Evolutionary conservation across 2,113 vertebrate genomes (phyloP).

Genomic region (Sarotherodon lohbergeri): DNA sequence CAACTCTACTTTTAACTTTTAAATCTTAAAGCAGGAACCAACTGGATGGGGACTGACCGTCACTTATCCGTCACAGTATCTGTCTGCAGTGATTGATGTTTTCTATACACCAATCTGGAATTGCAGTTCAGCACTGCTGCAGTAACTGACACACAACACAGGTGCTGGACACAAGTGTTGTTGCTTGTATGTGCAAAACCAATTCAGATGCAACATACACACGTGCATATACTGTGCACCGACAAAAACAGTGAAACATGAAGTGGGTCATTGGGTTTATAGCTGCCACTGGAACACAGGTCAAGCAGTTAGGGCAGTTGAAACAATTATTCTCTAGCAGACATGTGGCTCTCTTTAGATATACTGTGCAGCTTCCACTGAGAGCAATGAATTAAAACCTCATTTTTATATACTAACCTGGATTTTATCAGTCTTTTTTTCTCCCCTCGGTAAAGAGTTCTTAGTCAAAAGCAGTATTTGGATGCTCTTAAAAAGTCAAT

Average conservation of each 20-base stretch:
- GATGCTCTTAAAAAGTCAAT: neutral
- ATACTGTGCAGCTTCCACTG: neutral
- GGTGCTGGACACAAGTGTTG: neutral
- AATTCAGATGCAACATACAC: neutral
- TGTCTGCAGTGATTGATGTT: neutral
- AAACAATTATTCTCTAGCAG: neutral
- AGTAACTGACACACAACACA: neutral
- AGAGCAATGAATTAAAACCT: neutral
- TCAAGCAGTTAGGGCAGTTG: neutral
- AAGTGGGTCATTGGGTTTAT: constrained; percentile 10
- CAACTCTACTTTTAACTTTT: constrained; percentile 49
- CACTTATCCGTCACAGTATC: neutral
- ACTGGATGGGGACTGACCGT: neutral
- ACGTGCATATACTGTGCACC: neutral
- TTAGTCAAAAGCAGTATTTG: neutral
- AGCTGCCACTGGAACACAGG: neutral
- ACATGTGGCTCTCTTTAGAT: neutral
- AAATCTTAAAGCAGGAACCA: constrained; percentile 1
- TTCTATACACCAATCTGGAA: neutral
- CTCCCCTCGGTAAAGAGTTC: neutral
- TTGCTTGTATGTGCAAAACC: neutral
- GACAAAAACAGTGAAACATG: neutral
- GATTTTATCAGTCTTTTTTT: neutral
- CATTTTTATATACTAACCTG: neutral
- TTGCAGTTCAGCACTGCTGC: neutral